Percentiles rank a stretch among this genome's conserved stretches.
phyloP scores from a whole-genome alignment of 2,888 invertebrate genomes.

The Helobdella robusta region DNA sequence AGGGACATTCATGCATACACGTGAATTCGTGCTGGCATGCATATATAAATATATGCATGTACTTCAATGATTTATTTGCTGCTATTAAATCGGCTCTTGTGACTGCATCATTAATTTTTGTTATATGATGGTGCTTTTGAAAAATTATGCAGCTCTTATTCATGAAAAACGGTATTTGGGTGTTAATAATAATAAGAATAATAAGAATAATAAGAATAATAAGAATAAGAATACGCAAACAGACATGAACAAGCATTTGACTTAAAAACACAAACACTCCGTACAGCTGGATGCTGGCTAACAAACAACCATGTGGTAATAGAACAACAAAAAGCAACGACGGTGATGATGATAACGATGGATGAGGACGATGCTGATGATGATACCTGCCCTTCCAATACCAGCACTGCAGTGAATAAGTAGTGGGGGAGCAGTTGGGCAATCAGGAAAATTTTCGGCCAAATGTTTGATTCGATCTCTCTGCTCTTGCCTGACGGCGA shows the following conservation, averaged over 20 bases:
- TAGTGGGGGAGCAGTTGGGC: slow-evolving; percentile 69
- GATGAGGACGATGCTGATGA: neutral
- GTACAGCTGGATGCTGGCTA: too few relatives aligned
- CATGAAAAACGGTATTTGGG: neutral
- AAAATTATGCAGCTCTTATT: neutral
- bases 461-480: slow-evolving; percentile 65
- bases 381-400: slow-evolving; percentile 49
- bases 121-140: too few relatives aligned
- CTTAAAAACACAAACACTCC: too few relatives aligned
- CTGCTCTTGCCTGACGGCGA: slow-evolving; percentile 63
- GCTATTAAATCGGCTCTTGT: too few relatives aligned
- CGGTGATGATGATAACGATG: neutral
- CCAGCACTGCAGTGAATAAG: slow-evolving; percentile 53
- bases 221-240: too few relatives aligned
- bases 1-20: too few relatives aligned
- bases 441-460: slow-evolving; percentile 83
- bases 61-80: too few relatives aligned
- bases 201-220: neutral
- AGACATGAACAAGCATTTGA: too few relatives aligned
- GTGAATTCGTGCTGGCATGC: too few relatives aligned
- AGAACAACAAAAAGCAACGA: neutral
- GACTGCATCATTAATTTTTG: too few relatives aligned
- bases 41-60: too few relatives aligned
- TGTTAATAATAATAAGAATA: neutral
- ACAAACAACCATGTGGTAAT: too few relatives aligned